phyloP scores from a whole-genome alignment of 2,797 vertebrate species.

The Hippopotamyrus pictus region DNA sequence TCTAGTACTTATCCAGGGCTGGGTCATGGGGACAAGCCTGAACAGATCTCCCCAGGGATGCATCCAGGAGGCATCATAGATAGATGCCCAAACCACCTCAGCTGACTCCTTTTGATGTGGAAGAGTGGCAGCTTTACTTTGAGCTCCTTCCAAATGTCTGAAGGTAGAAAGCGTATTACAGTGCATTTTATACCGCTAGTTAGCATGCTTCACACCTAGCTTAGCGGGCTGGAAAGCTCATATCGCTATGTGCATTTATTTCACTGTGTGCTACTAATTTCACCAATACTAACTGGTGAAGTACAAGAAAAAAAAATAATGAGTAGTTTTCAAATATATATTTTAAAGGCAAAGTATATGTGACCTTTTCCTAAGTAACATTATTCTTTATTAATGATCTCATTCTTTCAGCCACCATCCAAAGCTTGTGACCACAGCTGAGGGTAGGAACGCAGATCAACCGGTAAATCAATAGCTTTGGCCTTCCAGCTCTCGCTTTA shows the following conservation, averaged over 20 bases:
- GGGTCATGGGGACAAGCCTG: background rate
- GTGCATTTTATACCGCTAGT: background rate
- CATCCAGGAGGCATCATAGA: background rate
- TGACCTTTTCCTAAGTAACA: background rate
- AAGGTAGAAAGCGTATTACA: background rate
- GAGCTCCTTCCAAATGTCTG: background rate
- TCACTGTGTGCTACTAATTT: background rate
- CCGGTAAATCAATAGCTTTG: background rate
- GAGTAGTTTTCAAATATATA: background rate
- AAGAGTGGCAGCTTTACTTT: background rate
- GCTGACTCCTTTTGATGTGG: background rate
- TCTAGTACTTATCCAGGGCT: background rate
- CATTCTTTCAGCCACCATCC: background rate
- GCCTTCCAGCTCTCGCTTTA: background rate
- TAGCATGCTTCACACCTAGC: background rate
- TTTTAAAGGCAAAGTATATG: background rate
- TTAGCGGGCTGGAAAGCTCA: background rate
- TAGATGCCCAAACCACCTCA: background rate
- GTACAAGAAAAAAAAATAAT: background rate
- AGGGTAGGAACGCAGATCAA: background rate
- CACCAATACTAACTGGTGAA: background rate
- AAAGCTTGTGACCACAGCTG: background rate
- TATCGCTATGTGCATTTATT: background rate
- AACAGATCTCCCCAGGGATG: background rate
- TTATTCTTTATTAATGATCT: background rate